These are phyloP conservation scores for Lasioglossum morio DNA, from an alignment of 2,888 invertebrate species.

Conservation along the genomic window DNA sequence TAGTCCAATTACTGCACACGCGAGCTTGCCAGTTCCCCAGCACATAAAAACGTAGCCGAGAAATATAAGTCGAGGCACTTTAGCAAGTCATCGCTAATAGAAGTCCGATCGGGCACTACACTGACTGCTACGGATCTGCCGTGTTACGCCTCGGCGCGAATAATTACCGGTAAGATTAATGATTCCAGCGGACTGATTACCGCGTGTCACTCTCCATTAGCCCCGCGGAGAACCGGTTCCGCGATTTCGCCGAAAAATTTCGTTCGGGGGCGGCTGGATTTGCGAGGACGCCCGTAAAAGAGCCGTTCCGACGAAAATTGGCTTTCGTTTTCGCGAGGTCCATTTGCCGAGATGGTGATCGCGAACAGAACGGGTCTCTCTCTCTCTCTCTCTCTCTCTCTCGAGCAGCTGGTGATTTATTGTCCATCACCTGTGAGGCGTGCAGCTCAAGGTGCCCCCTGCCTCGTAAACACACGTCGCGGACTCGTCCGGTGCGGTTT, in stretches of 20 bases:
- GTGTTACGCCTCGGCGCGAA: slow-evolving; percentile 7
- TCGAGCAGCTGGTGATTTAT: slow-evolving; percentile 76
- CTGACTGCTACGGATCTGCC: background rate
- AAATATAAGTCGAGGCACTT: background rate
- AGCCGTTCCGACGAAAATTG: slow-evolving; percentile 13
- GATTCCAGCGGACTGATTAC: background rate
- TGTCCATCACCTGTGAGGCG: slow-evolving; percentile 64
- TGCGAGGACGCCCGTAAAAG: background rate
- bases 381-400: background rate
- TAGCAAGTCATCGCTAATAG: slow-evolving; percentile 10
- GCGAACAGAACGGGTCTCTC: background rate
- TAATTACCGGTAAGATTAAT: slow-evolving; percentile 9
- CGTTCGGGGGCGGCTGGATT: background rate
- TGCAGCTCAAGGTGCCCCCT: slow-evolving; percentile 70
- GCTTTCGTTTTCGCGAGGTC: slow-evolving; percentile 55
- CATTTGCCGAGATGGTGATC: slow-evolving; percentile 6
- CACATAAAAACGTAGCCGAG: background rate
- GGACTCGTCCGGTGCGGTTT: slow-evolving; percentile 68
- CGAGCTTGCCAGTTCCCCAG: background rate
- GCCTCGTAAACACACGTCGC: slow-evolving; percentile 79
- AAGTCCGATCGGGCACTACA: background rate
- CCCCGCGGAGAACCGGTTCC: slow-evolving; percentile 15
- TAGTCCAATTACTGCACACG: background rate
- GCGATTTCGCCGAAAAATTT: slow-evolving; percentile 18
- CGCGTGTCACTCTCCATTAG: slow-evolving; percentile 12